Base-by-base conservation (phyloP, 2,888 invertebrate genomes). In the Meiosimyza decipiens region DNA sequence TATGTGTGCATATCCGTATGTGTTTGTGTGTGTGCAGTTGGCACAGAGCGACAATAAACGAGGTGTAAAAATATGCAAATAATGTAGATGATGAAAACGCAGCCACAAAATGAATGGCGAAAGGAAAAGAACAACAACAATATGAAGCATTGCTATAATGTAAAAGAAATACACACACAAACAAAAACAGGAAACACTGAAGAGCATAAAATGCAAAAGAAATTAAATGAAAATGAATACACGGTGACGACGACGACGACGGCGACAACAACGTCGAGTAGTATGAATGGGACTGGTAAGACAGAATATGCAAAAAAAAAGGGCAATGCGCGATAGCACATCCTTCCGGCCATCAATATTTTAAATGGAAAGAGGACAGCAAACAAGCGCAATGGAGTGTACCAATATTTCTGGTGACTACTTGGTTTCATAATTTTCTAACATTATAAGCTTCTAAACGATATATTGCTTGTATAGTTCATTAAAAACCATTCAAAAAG, bases 301-400 rank as follows among this genome's bases (percentile, higher is more conserved):
- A 16, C 33, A 33, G 33, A 33, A n/a, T 15, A 33, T 11, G 16
- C 40, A 50, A 55, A 49, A 57, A 47, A 57, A 22, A 28, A 18
- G 47, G 54, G 52, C 52, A 40, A 54, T 40, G 55, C 15, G 55
- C 67, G 67, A 67, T 67, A 67, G 67, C 55, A 67, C 57, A 67
- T 67, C 67, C 67, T 67, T 67, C 67, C 67, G 67, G 67, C 55
- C 67, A 67, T 67, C 67, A 67, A 55, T 67, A 67, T 67, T 47
- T 67, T 49, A 55, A 55, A 22, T 16, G n/a, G 13, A 28, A 22
- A 16, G 57, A 22, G 18, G 11, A 18, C 16, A 22, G 18, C 47
- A 49, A 63, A 63, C 13, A 55, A 15, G 11, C 13, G 40, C 2
- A 55, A 15, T 33, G 13, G 49, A 13, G 40, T 40, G 9, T 40